Evolutionary conservation across 2,888 invertebrate genomes (phyloP), one percentile per base, ranked within the genome.

Genomic region (Creontiades dilutus): DNA sequence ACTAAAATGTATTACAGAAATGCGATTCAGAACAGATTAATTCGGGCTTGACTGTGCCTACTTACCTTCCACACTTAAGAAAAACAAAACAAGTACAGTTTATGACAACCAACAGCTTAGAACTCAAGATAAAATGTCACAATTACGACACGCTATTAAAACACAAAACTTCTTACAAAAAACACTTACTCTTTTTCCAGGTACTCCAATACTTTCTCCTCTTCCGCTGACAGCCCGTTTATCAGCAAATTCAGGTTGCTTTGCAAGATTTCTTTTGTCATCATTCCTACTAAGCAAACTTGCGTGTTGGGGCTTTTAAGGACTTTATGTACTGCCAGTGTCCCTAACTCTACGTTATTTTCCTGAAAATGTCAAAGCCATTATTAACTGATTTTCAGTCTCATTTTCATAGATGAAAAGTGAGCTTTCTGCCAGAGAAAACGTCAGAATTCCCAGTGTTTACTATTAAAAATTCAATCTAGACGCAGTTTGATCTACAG

Each of bases 281-380:
- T 96, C 94, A 97, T 96, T 86, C 98, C 98, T 91, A 96, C 95
- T 37, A 98, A 93, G 92, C 96, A 95, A 0, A 97, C 96, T 91
- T 95, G 94, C 48, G 96, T 94, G 55, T 95, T 95, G 14, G 93
- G 91, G 92, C 96, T 95, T 92, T 94, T 94, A 78, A 96, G 93
- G 0, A 95, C 94, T 92, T 95, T 94, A 94, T 96, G 95, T 89
- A 96, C 94, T 13, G 97, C 97, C 61, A 97, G 93, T 92, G 95
- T 96, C 4, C 95, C 96, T 37, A 97, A 93, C 93, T 97, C 96
- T 9, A 96, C 94, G 76, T 94, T 94, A 82, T 94, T 94, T 90
- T 93, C 93, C 96, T 95, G 91, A 3, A 19, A 92, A 16, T 52
- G 11, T 14, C 3, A 52, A 52, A 7, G 52, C 11, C 11, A 37